Base-by-base conservation (phyloP, 2,888 invertebrate genomes). In the Strigamia maritima region DNA sequence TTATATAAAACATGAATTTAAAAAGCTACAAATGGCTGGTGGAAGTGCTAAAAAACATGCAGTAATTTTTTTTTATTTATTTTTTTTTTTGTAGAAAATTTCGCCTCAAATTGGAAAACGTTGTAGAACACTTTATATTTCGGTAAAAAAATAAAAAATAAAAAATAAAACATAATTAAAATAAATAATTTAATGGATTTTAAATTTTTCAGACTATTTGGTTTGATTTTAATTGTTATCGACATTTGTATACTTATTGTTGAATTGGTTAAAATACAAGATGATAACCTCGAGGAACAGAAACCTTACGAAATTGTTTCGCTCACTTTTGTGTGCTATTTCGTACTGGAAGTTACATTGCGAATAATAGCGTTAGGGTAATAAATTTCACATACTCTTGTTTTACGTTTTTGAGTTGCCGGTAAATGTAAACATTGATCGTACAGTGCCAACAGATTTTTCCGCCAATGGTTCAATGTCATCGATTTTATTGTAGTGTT, bases 401-500 rank as follows among this genome's bases (percentile, higher is more conserved):
- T 28, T 75, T 75, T 31, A 16, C 35, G 2, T 75, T 75, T 75
- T 19, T 19, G 1, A 3, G 8, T 70, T 70, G n/a, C 10, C 3
- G 2, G 0, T 19, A 14, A 70, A 19, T 26, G 22, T 6, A 22
- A 70, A 70, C 10, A n/a, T 19, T 1, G 3, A 14, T 19, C 16
- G 65, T 81, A 80, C 79, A 83, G 84, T 82, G 79, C 83, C 84
- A 28, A 82, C 82, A 65, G 80, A 82, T 16, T 87, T 87, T 82
- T 86, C 87, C 81, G 82, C 82, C 76, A 83, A 84, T 84, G 85
- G 85, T 84, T 86, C 80, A 87, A 88, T 81, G 82, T 86, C 3
- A 80, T 87, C 10, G 88, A 88, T 82, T 84, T 85, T 78, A 82
- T 85, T 16, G 85, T 88, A n/a, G 86, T 88, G 2, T 76, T 86